A percentile compares a stretch with the other conserved stretches of the same genome.
phyloP scores from a whole-genome alignment of 1,140 invertebrate genomes.

The Caerostris darwini region DNA sequence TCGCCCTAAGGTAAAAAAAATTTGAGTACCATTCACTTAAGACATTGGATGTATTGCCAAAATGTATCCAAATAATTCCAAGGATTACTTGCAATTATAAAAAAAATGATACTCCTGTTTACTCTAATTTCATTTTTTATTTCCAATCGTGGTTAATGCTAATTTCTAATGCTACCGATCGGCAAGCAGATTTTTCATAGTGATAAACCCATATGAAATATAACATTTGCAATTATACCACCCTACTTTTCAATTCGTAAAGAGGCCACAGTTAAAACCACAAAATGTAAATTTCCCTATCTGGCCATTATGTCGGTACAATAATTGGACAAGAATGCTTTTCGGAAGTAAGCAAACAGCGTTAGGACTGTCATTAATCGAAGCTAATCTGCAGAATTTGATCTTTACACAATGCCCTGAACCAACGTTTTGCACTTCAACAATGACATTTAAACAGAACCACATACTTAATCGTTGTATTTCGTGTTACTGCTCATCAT shows the following conservation, averaged over 20 bases:
- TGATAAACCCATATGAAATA: background rate
- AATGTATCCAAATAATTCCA: too few relatives aligned
- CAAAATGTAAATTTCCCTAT: background rate
- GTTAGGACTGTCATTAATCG: background rate
- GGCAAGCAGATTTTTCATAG: background rate
- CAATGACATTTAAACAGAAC: background rate
- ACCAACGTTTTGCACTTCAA: background rate
- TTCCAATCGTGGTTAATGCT: too few relatives aligned
- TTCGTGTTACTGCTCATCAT: background rate
- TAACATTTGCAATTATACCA: background rate
- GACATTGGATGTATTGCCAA: too few relatives aligned
- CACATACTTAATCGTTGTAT: background rate
- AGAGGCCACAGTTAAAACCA: background rate
- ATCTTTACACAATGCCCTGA: background rate
- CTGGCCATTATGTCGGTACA: background rate
- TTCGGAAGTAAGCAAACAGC: background rate
- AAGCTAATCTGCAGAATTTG: background rate
- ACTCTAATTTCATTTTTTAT: too few relatives aligned
- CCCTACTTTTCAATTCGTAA: background rate
- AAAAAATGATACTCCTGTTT: too few relatives aligned
- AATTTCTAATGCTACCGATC: too few relatives aligned
- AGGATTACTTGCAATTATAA: too few relatives aligned
- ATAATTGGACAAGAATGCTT: background rate
- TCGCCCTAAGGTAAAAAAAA: too few relatives aligned
- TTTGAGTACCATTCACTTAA: too few relatives aligned